phyloP scores from a whole-genome alignment of 2,113 vertebrate species.

The Poeciliopsis prolifica region DNA sequence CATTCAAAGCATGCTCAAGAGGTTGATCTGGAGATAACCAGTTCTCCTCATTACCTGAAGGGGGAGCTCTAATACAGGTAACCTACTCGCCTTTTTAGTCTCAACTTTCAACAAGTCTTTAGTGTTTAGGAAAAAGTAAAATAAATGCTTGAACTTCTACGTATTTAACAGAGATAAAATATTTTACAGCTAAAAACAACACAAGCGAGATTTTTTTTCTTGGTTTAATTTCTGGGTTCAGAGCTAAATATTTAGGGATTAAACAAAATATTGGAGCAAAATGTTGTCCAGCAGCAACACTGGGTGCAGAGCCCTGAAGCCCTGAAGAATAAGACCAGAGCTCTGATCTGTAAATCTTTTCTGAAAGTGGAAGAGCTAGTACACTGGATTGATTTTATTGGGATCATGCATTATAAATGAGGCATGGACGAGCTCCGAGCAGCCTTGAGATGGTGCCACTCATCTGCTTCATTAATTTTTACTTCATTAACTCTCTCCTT shows the following conservation, averaged over 20 bases:
- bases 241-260: slow-evolving; percentile 18
- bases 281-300: slow-evolving; percentile 52
- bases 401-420: slow-evolving; percentile 85
- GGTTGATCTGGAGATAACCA: slow-evolving; percentile 1
- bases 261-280: slow-evolving; percentile 22
- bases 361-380: slow-evolving; percentile 77
- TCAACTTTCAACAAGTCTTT: slow-evolving; percentile 68
- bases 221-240: background rate
- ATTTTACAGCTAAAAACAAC: background rate
- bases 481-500: slow-evolving; percentile 85
- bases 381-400: slow-evolving; percentile 88
- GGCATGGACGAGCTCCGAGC: slow-evolving; percentile 78
- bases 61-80: slow-evolving; percentile 84
- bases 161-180: slow-evolving; percentile 21
- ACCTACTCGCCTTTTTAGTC: slow-evolving; percentile 41
- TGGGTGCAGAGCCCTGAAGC: slow-evolving; percentile 8
- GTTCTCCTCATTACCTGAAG: slow-evolving; percentile 68
- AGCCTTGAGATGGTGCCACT: slow-evolving; percentile 80
- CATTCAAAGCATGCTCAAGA: background rate
- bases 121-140: slow-evolving; percentile 40
- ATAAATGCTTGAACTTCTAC: slow-evolving; percentile 14
- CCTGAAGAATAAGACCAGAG: slow-evolving; percentile 71
- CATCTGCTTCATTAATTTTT: slow-evolving; percentile 85
- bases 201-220: background rate
- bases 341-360: slow-evolving; percentile 81